Conservation (phyloP, 2,888 invertebrate genomes). For the Eupsilia transversa region DNA sequence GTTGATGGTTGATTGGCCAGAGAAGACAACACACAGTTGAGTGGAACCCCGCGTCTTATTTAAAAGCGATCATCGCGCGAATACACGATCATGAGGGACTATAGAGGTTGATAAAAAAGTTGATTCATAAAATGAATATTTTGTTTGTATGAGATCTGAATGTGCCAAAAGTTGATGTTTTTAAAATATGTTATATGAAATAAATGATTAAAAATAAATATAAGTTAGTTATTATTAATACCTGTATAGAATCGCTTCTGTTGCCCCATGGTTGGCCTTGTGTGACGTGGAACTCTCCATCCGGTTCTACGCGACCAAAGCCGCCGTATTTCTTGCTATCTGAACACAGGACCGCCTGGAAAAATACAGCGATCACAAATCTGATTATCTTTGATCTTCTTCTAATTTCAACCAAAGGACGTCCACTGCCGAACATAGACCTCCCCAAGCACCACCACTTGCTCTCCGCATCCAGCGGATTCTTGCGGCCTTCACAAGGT, state of each 20-base stretch:
- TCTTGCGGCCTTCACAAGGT: too few relatives aligned
- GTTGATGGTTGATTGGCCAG: neutral
- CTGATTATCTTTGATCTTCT: neutral
- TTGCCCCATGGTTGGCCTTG: slow-evolving; percentile 86
- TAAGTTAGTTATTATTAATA: slow-evolving; percentile 63
- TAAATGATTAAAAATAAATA: slow-evolving; percentile 25
- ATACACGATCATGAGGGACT: too few relatives aligned
- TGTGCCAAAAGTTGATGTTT: slow-evolving; percentile 13
- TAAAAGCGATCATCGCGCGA: too few relatives aligned
- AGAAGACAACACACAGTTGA: neutral
- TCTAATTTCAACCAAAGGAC: too few relatives aligned
- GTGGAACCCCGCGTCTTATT: too few relatives aligned
- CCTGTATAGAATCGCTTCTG: slow-evolving; percentile 90
- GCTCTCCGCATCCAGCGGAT: too few relatives aligned
- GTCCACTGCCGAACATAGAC: too few relatives aligned
- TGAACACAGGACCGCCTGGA: slow-evolving; percentile 84
- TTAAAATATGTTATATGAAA: slow-evolving; percentile 19
- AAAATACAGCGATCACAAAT: neutral
- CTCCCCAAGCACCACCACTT: too few relatives aligned
- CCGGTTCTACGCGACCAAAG: slow-evolving; percentile 85
- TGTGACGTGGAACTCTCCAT: slow-evolving; percentile 80
- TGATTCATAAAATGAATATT: slow-evolving; percentile 28
- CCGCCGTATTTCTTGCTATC: slow-evolving; percentile 88
- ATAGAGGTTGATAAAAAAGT: neutral
- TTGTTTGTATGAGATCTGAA: neutral